Evolutionary conservation across 30 jellyfish, hydroid and myxozoan species (phyloP), one percentile per base, ranked within the genome.

Genomic region (Cassiopea andromeda): DNA sequence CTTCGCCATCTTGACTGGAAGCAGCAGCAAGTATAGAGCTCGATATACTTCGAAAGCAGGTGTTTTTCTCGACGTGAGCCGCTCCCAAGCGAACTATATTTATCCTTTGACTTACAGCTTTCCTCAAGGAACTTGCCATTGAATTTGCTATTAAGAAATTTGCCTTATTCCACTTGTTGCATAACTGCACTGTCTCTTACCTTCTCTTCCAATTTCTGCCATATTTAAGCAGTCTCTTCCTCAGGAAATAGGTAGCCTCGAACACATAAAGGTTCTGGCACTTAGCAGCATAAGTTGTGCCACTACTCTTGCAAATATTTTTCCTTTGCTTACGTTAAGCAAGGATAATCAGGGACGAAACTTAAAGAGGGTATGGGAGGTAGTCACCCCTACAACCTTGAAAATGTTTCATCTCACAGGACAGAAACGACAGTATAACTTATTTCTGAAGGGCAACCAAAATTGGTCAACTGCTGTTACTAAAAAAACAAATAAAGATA

Each of bases 1-100:
- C 54, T 2, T 14, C 73, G 44, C 93, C 90, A 57, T 77, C 50
- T 1, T 60, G 19, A 1, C 66, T 79, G 43, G 81, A n/a, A 46
- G 85, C 91, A n/a, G 10, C 15, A 4, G 15, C 79, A 8, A 27
- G 3, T 1, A 19, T 27, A 19, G 79, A 70, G 5, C 6, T 70
- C 38, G 79, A 19, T 43, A 70, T 2, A 27, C 79, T 14, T 12
- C 79, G 79, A 17, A 70, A 4, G 54, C 79, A 70, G 2, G 14
- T 12, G 54, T 70, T 27, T 3, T 14, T 12, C 27, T 27, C n/a
- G 15, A 12, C 2, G 5, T 12, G 79, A 18, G 15, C 17, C 4
- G 16, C 79, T 18, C 0, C 38, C 47, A 70, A 2, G 10, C 79
- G 54, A 2, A 19, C 54, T 43, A 2, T 2, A 43, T 70, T 70